Conservation (phyloP, 2,113 vertebrate genomes). For the Petrocephalus zakoni region DNA sequence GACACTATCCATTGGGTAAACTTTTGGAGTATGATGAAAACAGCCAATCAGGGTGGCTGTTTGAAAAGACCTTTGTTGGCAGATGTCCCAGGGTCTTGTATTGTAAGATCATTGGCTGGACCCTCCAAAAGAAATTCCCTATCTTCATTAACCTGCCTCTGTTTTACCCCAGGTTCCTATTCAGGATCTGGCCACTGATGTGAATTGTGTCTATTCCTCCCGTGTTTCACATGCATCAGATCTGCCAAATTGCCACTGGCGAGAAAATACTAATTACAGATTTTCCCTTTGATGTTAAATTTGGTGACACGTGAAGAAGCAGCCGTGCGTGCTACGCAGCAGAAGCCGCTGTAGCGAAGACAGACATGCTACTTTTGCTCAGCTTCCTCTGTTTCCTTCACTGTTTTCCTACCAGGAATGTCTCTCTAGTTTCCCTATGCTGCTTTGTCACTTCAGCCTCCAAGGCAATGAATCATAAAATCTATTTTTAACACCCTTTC, state of each 20-base stretch:
- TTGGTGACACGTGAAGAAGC: not conserved
- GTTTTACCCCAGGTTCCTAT: not conserved
- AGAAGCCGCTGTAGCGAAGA: not conserved
- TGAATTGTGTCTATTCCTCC: not conserved
- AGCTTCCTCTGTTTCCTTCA: not conserved
- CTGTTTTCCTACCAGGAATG: not conserved
- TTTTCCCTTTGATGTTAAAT: not conserved
- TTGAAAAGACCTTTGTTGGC: not conserved
- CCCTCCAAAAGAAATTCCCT: not conserved
- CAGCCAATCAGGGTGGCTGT: not conserved
- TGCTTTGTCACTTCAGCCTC: not conserved
- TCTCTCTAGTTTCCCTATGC: not conserved
- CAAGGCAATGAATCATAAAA: constrained; percentile 1
- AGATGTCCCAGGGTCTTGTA: not conserved
- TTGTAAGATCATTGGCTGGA: not conserved
- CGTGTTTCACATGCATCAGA: not conserved
- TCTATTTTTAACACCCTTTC: not conserved
- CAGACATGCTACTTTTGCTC: not conserved
- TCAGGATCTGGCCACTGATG: not conserved
- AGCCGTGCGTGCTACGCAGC: not conserved
- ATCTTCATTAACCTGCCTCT: not conserved
- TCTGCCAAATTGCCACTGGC: not conserved
- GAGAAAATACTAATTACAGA: not conserved
- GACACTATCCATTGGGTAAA: not conserved
- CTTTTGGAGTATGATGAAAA: not conserved